A percentile compares a stretch with the other conserved stretches of the same genome.
These are phyloP conservation scores for Bolinopsis microptera DNA, from an alignment of 37 sponge, comb jelly and placozoan genomes.

Conservation along the genomic window DNA sequence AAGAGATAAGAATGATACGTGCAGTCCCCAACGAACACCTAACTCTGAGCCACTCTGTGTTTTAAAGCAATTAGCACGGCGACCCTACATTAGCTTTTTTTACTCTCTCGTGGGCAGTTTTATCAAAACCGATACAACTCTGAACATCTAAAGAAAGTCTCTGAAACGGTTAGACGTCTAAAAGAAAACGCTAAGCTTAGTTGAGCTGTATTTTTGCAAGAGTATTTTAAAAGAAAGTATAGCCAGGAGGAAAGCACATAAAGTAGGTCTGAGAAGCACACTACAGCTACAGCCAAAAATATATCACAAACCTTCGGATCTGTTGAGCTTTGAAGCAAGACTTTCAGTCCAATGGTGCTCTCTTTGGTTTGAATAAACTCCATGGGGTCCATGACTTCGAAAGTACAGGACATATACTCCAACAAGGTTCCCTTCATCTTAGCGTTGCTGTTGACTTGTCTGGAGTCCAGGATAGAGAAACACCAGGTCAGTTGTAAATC, in stretches of 20 bases:
- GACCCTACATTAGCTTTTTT: neutral
- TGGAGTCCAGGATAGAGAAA: neutral
- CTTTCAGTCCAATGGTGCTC: neutral
- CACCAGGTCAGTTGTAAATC: conserved; percentile 20
- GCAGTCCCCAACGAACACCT: no score
- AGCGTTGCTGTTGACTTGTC: neutral
- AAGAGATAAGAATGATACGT: no score
- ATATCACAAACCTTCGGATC: conserved; percentile 26
- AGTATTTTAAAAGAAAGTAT: no score
- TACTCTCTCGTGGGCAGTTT: neutral
- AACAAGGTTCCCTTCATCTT: conserved; percentile 29
- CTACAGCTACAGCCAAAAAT: no score
- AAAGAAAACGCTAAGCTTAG: no score
- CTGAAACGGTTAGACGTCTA: neutral
- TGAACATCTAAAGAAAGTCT: neutral
- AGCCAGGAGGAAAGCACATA: no score
- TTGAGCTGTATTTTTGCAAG: no score
- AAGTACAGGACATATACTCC: conserved; percentile 12
- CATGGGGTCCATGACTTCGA: conserved; percentile 18
- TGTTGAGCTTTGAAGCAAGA: neutral
- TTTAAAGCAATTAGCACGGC: neutral
- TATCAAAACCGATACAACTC: neutral
- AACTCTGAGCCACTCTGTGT: no score
- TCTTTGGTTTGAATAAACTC: conserved; percentile 34
- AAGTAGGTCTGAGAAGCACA: no score